These are phyloP conservation scores for Drosophila subpulchrella DNA, from an alignment of 1,140 invertebrate genomes.

Conservation along the genomic window DNA sequence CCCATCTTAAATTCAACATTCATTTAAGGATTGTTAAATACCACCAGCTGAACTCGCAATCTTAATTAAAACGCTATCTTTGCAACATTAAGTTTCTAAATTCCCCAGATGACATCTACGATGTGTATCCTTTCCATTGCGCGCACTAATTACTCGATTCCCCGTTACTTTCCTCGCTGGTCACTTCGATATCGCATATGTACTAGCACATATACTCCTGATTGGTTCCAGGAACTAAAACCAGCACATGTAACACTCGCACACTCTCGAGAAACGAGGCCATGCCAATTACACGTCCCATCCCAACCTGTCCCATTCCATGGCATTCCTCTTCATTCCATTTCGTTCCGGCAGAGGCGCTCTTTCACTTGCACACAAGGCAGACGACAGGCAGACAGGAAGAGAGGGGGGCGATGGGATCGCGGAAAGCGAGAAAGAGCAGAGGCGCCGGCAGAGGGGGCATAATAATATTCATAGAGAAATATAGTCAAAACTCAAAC, in stretches of 20 bases:
- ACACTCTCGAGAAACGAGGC: constrained; percentile 38
- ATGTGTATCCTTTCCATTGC: constrained; percentile 24
- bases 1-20: not conserved
- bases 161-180: constrained; percentile 10
- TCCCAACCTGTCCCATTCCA: constrained; percentile 23
- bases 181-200: not conserved
- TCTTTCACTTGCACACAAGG: constrained; percentile 36
- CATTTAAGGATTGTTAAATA: not conserved
- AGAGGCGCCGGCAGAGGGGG: not conserved
- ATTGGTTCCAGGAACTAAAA: constrained; percentile 40
- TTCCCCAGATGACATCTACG: not conserved
- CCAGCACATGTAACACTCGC: constrained; percentile 30
- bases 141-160: constrained; percentile 7
- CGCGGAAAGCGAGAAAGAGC: not conserved
- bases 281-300: constrained; percentile 50
- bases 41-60: not conserved
- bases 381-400: constrained; percentile 17
- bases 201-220: not conserved
- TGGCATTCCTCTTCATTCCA: constrained; percentile 18
- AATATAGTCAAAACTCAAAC: too few species aligned
- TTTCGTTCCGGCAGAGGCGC: constrained; percentile 26
- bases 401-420: too few species aligned
- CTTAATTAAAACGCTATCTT: not conserved
- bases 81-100: constrained; percentile 6
- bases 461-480: too few species aligned